phyloP scores from a whole-genome alignment of 2,797 vertebrate genomes.

The Pangasius sanitwongsei region DNA sequence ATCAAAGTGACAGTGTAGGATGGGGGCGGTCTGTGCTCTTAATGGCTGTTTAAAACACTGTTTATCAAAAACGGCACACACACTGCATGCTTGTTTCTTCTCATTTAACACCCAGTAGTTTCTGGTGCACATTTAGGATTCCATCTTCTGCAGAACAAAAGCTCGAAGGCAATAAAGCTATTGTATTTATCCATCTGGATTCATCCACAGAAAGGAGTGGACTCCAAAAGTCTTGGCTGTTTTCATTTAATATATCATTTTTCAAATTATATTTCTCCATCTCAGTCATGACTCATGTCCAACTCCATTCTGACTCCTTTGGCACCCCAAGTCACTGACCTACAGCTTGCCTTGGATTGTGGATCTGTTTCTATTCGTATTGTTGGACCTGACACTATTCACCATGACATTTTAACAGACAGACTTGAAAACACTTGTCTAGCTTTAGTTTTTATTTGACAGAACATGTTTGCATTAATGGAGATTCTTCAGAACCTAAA shows the following conservation, averaged over 20 bases:
- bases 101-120: slow-evolving; percentile 49
- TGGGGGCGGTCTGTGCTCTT: slow-evolving; percentile 50
- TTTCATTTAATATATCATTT: slow-evolving; percentile 9
- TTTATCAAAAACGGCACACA: slow-evolving; percentile 60
- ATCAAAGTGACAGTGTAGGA: slow-evolving; percentile 55
- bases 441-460: slow-evolving; percentile 8
- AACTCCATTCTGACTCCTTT: not conserved
- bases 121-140: slow-evolving; percentile 11
- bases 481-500: not conserved
- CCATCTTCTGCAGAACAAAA: slow-evolving; percentile 26
- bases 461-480: not conserved
- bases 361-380: slow-evolving; percentile 1
- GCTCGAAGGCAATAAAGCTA: slow-evolving; percentile 3
- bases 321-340: not conserved
- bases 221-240: not conserved
- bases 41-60: slow-evolving; percentile 60
- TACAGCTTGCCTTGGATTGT: not conserved
- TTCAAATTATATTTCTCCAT: not conserved
- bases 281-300: slow-evolving; percentile 3
- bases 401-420: not conserved
- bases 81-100: slow-evolving; percentile 50
- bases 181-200: slow-evolving; percentile 23
- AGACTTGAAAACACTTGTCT: not conserved
- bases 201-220: slow-evolving; percentile 9
- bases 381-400: not conserved